A percentile compares a stretch with the other conserved stretches of the same genome.
Evolutionary conservation across 2,797 vertebrate genomes (phyloP).

Genomic region (Graptemys geographica): DNA sequence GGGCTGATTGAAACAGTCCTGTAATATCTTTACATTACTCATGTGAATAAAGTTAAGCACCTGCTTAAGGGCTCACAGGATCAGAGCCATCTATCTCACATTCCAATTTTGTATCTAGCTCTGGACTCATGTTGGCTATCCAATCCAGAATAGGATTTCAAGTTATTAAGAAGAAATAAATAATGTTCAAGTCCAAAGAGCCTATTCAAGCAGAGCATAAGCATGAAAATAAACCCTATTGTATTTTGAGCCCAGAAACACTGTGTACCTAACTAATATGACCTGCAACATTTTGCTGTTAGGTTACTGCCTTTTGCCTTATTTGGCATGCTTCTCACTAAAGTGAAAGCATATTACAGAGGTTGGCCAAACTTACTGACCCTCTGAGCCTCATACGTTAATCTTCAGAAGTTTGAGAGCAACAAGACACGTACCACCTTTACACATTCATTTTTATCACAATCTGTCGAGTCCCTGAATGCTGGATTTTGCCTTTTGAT

Average conservation of each 20-base stretch:
- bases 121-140: constrained; percentile 25
- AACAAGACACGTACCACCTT: too few species aligned
- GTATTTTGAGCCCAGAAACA: constrained; percentile 31
- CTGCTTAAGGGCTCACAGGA: background rate
- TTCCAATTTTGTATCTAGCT: constrained; percentile 15
- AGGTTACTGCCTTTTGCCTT: constrained; percentile 36
- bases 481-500: constrained; percentile 64
- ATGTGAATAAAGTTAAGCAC: background rate
- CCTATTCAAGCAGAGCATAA: constrained; percentile 11
- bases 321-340: constrained; percentile 48
- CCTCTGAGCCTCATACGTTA: too few species aligned
- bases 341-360: constrained; percentile 24
- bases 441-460: background rate
- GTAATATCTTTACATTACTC: rapidly evolving
- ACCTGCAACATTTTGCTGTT: constrained; percentile 47
- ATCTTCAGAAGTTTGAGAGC: too few species aligned
- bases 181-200: constrained; percentile 22
- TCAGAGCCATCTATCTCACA: background rate
- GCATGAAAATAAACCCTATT: background rate
- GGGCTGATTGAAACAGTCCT: background rate
- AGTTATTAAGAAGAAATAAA: constrained; percentile 20
- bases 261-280: background rate
- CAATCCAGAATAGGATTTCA: background rate
- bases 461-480: constrained; percentile 52
- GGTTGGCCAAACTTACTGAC: too few species aligned